Conservation (phyloP, 2,888 invertebrate genomes). For the Trissolcus brochymenae region DNA sequence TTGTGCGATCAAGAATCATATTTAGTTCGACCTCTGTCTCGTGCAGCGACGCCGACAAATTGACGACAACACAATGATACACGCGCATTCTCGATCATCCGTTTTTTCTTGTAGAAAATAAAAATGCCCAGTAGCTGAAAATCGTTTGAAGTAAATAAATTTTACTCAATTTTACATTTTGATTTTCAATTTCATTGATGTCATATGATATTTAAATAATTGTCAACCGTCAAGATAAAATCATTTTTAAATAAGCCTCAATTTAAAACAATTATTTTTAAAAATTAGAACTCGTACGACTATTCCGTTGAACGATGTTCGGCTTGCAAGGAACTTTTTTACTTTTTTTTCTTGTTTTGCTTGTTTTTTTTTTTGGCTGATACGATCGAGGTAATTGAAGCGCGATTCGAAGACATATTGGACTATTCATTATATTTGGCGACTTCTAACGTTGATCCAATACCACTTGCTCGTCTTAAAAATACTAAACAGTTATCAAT, state of each 20-base stretch:
- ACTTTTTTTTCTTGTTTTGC: slow-evolving; percentile 15
- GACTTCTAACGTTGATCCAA: slow-evolving; percentile 46
- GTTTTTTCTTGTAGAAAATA: slow-evolving; percentile 6
- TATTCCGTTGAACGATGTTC: slow-evolving; percentile 8
- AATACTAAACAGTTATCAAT: slow-evolving; percentile 51
- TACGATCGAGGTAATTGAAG: slow-evolving; percentile 41
- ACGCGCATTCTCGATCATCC: slow-evolving; percentile 21
- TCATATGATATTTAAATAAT: no score
- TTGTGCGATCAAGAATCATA: slow-evolving; percentile 48
- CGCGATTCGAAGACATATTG: slow-evolving; percentile 46
- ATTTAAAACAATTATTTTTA: no score
- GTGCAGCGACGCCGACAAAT: slow-evolving; percentile 35
- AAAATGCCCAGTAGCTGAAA: slow-evolving; percentile 20
- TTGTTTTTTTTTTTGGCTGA: slow-evolving; percentile 38
- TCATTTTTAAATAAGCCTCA: no score
- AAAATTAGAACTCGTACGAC: no score
- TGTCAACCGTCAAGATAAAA: no score
- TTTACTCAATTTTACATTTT: background rate
- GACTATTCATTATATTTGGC: slow-evolving; percentile 54
- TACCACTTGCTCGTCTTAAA: slow-evolving; percentile 53
- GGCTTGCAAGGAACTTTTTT: slow-evolving; percentile 18
- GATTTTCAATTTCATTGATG: background rate
- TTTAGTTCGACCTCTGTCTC: slow-evolving; percentile 22
- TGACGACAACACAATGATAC: slow-evolving; percentile 25
- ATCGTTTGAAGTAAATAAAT: slow-evolving; percentile 10